Conservation (phyloP, 2,113 vertebrate genomes). For the Hypocryptadius cinnamomeus region DNA sequence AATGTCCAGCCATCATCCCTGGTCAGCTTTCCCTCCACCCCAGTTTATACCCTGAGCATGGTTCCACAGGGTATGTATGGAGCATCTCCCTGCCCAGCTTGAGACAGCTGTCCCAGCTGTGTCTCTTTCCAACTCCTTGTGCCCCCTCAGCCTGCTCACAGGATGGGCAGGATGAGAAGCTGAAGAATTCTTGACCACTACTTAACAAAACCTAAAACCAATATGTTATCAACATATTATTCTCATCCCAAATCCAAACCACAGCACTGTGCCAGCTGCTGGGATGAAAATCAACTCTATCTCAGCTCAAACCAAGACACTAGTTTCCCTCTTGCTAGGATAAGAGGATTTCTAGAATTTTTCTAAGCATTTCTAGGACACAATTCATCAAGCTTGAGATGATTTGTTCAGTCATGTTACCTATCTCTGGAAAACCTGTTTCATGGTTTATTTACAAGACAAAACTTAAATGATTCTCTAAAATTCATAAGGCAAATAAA, state of each 20-base stretch:
- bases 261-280: background rate
- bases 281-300: background rate
- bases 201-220: background rate
- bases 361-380: background rate
- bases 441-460: background rate
- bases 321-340: background rate
- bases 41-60: background rate
- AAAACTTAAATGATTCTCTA: background rate
- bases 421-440: background rate
- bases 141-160: accelerated
- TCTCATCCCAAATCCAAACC: background rate
- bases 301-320: background rate
- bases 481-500: background rate
- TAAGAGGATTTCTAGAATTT: background rate
- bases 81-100: background rate
- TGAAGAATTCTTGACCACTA: background rate
- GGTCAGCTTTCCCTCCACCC: background rate
- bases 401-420: background rate
- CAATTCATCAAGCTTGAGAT: background rate
- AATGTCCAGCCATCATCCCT: background rate
- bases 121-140: background rate
- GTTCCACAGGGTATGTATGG: too few species aligned
- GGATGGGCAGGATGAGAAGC: background rate
- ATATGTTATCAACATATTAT: background rate
- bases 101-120: background rate